phyloP scores from a whole-genome alignment of 1,140 invertebrate species.

The Palaemon carinicauda region DNA sequence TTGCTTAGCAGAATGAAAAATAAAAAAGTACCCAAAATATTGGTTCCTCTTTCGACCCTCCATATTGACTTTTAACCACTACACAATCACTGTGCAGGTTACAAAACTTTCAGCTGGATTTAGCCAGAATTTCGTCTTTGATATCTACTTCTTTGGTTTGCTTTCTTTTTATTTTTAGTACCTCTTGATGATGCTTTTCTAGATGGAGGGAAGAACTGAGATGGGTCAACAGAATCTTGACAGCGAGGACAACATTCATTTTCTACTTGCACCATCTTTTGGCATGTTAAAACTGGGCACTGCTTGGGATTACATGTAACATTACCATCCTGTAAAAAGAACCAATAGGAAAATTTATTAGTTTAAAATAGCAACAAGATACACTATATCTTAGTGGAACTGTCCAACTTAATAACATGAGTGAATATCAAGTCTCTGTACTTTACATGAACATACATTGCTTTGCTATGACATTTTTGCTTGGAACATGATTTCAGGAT shows the following conservation, averaged over 20 bases:
- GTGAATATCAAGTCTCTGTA: no score
- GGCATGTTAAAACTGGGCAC: conserved; percentile 70
- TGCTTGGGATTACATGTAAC: conserved; percentile 80
- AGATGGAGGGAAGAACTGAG: not conserved
- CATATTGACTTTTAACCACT: not conserved
- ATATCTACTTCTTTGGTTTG: not conserved
- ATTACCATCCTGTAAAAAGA: conserved; percentile 75
- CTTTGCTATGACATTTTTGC: no score
- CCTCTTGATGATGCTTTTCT: not conserved
- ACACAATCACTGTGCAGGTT: not conserved
- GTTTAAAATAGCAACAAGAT: no score
- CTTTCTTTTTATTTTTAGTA: not conserved
- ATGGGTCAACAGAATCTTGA: not conserved
- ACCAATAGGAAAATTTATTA: no score
- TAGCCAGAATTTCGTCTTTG: not conserved
- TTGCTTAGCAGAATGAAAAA: not conserved
- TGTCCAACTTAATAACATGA: no score
- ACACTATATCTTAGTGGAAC: no score
- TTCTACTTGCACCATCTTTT: conserved; percentile 43
- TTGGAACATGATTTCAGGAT: no score
- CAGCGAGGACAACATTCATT: conserved; percentile 60
- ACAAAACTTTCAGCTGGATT: not conserved
- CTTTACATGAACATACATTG: no score
- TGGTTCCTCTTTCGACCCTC: not conserved
- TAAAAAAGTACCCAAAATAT: not conserved